Base-by-base conservation (phyloP, 2,797 vertebrate genomes). In the Okamejei kenojei region DNA sequence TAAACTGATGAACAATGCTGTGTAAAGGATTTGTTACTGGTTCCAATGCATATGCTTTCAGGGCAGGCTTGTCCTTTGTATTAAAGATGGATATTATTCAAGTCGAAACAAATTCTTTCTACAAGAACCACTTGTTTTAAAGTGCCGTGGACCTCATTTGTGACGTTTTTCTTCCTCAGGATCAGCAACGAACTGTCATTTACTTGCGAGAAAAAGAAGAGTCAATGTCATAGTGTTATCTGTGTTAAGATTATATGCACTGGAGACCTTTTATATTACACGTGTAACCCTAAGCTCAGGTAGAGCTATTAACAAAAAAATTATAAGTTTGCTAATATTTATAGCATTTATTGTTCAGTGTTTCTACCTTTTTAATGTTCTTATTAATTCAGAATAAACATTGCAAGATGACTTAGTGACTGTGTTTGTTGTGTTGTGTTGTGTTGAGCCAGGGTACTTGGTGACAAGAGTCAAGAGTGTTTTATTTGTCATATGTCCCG, bases 301-400 rank as follows among this genome's bases (percentile, higher is more conserved):
- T 96, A 95, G 96, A 95, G 95, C 94, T 96, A 95, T 96, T 96
- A 96, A 96, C 94, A 93, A 80, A 94, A 95, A 54, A 6, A 54
- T 54, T 95, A 95, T 23, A 96, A 93, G 95, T 95, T 94, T 96
- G 94, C 95, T 95, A 96, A 96, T 96, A 96, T 96, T 96, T 96
- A 95, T 95, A 96, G 94, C 94, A 35, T 88, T 74, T 35, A n/a
- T 74, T 45, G 38, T 71, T 54, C 38, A 54, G 68, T 26, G 45
- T 54, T 45, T 23, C 21, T 54, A 4, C 29, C 19, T 92, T 92
- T 92, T 45, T 10, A 23, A 29, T 45, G 17, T 15, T 17, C 5
- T 86, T 15, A 63, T 88, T 8, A 65, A 19, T 88, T 84, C 26
- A 84, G 54, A 61, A 84, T 26, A 84, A 84, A 84, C 23, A 82